A percentile compares a stretch with the other conserved stretches of the same genome.
These are phyloP conservation scores for Morone chrysops DNA, from an alignment of 2,113 vertebrate species.

Conservation along the genomic window DNA sequence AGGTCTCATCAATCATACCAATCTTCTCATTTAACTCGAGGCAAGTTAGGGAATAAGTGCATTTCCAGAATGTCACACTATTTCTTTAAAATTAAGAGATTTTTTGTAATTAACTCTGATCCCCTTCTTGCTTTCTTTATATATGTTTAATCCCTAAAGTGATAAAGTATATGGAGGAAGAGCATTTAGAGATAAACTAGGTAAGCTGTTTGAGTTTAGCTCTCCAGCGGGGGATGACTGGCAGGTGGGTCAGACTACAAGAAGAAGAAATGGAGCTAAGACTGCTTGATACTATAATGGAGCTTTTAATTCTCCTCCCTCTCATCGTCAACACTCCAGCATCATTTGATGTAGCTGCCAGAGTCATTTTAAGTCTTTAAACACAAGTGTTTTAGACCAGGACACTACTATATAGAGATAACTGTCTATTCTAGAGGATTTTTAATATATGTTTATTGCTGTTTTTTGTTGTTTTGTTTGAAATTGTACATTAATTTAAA, in stretches of 20 bases:
- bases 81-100: not conserved
- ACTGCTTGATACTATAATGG: conserved; percentile 23
- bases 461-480: not conserved
- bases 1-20: not conserved
- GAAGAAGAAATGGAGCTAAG: conserved; percentile 18
- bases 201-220: conserved; percentile 7
- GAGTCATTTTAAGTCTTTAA: conserved; percentile 2
- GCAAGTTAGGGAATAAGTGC: not conserved
- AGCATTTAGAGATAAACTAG: conserved; percentile 20
- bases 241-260: conserved; percentile 3
- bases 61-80: not conserved
- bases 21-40: not conserved
- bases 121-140: not conserved
- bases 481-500: no score
- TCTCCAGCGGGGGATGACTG: conserved; percentile 25
- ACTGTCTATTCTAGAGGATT: not conserved
- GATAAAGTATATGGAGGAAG: not conserved
- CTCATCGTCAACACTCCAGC: conserved; percentile 22
- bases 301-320: conserved; percentile 17
- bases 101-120: not conserved
- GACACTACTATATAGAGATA: not conserved
- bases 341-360: conserved; percentile 8
- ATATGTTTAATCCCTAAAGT: not conserved
- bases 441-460: not conserved
- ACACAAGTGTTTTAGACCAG: not conserved